Evolutionary conservation across 2,888 invertebrate species (phyloP).

Genomic region (Andrena camellia): DNA sequence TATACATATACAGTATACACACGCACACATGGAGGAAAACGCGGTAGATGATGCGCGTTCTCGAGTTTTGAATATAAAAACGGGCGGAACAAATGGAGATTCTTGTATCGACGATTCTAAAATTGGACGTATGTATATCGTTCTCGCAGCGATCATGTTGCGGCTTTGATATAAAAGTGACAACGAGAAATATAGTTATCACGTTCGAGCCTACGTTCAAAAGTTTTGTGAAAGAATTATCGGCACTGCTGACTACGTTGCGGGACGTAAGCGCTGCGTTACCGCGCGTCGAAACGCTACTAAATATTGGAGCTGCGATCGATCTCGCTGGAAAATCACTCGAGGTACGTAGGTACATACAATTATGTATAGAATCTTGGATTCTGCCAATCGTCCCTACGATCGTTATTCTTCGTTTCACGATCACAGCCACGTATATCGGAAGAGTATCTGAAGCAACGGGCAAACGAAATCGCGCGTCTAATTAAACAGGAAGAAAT

Average conservation of each 20-base stretch:
- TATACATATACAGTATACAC: too few species aligned
- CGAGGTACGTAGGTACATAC: conserved; percentile 31
- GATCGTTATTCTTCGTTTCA: background rate
- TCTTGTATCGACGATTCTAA: too few species aligned
- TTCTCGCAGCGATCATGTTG: conserved; percentile 88
- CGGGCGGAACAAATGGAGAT: too few species aligned
- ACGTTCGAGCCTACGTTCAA: conserved; percentile 92
- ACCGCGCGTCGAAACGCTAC: conserved; percentile 55
- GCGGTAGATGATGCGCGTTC: too few species aligned
- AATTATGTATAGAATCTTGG: background rate
- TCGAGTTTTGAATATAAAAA: too few species aligned
- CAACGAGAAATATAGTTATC: conserved; percentile 88
- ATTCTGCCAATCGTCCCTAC: background rate
- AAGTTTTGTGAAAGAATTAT: conserved; percentile 90
- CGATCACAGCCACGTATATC: conserved; percentile 91
- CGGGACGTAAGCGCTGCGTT: conserved; percentile 90
- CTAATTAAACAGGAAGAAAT: conserved; percentile 90
- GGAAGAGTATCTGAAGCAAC: conserved; percentile 88
- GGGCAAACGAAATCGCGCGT: conserved; percentile 88
- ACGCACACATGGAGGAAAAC: too few species aligned
- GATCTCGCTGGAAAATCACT: conserved; percentile 30
- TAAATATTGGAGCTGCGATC: background rate
- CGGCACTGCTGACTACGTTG: conserved; percentile 91
- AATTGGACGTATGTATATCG: background rate
- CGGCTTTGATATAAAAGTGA: conserved; percentile 89